Base-by-base conservation (phyloP, 2,888 invertebrate species). In the Xanthorhoe spadicearia region DNA sequence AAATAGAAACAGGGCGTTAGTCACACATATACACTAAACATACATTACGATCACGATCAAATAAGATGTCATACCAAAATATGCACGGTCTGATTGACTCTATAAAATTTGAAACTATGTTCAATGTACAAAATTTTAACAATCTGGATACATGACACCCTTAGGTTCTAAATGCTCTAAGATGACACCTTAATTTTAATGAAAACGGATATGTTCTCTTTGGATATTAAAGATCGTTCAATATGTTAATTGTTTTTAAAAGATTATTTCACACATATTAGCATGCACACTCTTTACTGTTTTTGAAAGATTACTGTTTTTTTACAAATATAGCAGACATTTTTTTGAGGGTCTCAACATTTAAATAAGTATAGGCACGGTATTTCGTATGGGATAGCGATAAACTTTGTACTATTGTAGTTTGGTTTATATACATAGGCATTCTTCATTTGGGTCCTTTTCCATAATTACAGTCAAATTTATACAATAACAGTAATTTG, bases 11-110 rank as follows among this genome's bases (percentile, higher is more conserved):
- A n/a, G n/a, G 73, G 72, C 78, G 77, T 82, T 81, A 82, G 78
- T 80, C 76, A 78, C 77, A 78, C 74, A 77, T 74, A 77, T 70
- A 51, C 35, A 60, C 50, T 51, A 57, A 60, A 60, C 61, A 59
- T 56, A 61, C 53, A 62, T 60, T 8, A 53, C 32, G 35, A 50
- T 53, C 28, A n/a, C n/a, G n/a, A n/a, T n/a, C n/a, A n/a, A n/a
- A n/a, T n/a, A n/a, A n/a, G 23, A 23, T 23, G 23, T 4, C 23
- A 23, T 23, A 23, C 23, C n/a, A 23, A 23, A 23, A 23, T 3
- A 23, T 3, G 4, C 23, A 23, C 4, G 23, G 23, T n/a, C n/a
- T n/a, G n/a, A n/a, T n/a, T n/a, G n/a, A n/a, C n/a, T 23, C 4
- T 23, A 6, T 35, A 35, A 35, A 35, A 6, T 35, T 35, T 6